These are phyloP conservation scores for Coluber constrictor DNA, from an alignment of 2,797 vertebrate genomes.

Conservation along the genomic window DNA sequence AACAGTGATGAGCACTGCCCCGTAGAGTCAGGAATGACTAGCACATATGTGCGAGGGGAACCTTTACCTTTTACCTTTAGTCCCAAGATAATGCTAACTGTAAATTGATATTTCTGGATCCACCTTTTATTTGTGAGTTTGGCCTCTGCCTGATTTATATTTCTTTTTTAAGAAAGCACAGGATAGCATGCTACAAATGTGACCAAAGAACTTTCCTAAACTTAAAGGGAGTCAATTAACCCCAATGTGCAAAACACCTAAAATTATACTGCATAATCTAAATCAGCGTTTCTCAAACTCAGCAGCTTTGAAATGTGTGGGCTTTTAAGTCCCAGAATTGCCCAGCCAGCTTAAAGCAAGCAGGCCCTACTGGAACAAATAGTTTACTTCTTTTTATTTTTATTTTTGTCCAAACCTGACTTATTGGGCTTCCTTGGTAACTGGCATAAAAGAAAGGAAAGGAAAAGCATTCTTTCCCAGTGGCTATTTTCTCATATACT, in stretches of 20 bases:
- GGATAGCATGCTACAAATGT: background rate
- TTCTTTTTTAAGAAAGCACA: background rate
- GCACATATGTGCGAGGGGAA: no score
- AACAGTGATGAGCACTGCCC: no score
- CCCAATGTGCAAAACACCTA: background rate
- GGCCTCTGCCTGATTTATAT: background rate
- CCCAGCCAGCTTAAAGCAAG: background rate
- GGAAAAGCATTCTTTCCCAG: background rate
- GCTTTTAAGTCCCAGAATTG: background rate
- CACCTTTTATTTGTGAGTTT: background rate
- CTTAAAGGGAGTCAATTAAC: background rate
- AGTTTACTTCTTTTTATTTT: background rate
- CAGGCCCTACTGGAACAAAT: background rate
- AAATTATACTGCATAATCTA: background rate
- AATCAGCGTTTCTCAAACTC: background rate
- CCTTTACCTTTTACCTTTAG: no score
- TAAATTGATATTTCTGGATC: background rate
- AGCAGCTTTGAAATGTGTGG: background rate
- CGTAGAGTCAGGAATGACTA: no score
- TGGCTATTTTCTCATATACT: background rate
- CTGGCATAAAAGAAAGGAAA: background rate
- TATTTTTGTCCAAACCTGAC: background rate
- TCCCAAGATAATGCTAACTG: background rate
- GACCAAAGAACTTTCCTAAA: background rate
- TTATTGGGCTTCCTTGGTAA: background rate